Evolutionary conservation across 2,113 vertebrate genomes (phyloP).

Genomic region (Bos indicus): DNA sequence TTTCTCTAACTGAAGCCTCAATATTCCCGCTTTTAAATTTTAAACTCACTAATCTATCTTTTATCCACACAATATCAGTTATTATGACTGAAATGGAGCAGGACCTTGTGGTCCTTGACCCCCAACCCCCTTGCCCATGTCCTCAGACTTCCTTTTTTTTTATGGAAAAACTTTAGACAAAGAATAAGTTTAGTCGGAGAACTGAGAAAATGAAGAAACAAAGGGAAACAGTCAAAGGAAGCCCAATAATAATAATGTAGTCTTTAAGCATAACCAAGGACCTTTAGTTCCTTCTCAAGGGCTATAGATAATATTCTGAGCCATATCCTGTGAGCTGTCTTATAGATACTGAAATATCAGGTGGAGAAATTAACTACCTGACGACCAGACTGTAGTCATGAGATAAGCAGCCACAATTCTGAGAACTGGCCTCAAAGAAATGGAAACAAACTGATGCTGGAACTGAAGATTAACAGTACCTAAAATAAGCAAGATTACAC

Average conservation of each 20-base stretch:
- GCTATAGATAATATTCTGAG: background rate
- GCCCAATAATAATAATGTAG: background rate
- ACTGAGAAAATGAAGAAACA: background rate
- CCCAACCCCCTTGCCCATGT: background rate
- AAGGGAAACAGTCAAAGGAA: background rate
- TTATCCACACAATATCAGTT: background rate
- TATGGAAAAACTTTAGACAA: background rate
- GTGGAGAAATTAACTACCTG: background rate
- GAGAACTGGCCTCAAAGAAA: background rate
- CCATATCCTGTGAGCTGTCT: background rate
- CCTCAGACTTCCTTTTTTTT: background rate
- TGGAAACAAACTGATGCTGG: background rate
- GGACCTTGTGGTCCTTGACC: background rate
- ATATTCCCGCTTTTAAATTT: background rate
- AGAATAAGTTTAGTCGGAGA: background rate
- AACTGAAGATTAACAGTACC: background rate
- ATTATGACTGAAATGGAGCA: background rate
- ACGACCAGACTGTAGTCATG: background rate
- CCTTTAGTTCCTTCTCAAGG: background rate
- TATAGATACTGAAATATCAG: background rate
- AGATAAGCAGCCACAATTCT: background rate
- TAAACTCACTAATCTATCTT: background rate
- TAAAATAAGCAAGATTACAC: background rate
- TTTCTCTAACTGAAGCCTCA: background rate
- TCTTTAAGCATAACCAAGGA: background rate